These are phyloP conservation scores for Eutrigla gurnardus DNA, from an alignment of 2,797 vertebrate genomes.

Conservation along the genomic window DNA sequence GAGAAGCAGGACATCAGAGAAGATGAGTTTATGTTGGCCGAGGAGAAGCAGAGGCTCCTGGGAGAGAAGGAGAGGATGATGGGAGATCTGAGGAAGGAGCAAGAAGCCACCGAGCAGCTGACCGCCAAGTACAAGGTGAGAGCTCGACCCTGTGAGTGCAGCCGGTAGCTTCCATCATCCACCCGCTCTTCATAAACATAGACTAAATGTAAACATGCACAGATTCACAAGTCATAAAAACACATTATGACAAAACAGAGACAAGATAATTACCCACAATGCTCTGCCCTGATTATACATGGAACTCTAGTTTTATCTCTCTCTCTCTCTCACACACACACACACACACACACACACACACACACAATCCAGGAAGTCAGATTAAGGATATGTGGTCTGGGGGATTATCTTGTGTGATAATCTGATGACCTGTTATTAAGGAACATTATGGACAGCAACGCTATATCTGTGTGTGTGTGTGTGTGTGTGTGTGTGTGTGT, in stretches of 20 bases:
- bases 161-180: too few relatives aligned
- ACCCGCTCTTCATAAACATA: background rate
- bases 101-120: conserved; percentile 92
- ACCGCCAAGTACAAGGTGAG: conserved; percentile 95
- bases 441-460: conserved; percentile 23
- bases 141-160: background rate
- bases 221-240: background rate
- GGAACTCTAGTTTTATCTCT: background rate
- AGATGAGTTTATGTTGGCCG: conserved; percentile 91
- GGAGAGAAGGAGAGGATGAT: conserved; percentile 98
- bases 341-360: conserved; percentile 11
- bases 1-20: conserved; percentile 95
- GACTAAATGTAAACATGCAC: background rate
- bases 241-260: background rate
- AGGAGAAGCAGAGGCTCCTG: conserved; percentile 94
- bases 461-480: background rate
- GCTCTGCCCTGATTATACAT: conserved; percentile 2
- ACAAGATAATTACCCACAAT: background rate
- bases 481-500: background rate
- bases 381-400: conserved; percentile 37
- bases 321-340: background rate
- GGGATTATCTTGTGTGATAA: conserved; percentile 57
- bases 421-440: conserved; percentile 48
- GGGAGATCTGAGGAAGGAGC: conserved; percentile 92
- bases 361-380: conserved; percentile 22